These are phyloP conservation scores for Macaca fascicularis DNA, from an alignment of 2,113 vertebrate genomes.

Conservation along the genomic window T2T-MFA8v1.1 NC_088384.1:19391001-19391500, in stretches of 20 bases:
- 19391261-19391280: neutral
- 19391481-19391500: neutral
- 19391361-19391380: neutral
- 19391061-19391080: neutral
- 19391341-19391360: neutral
- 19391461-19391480: neutral
- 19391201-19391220: neutral
- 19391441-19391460: neutral
- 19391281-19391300: neutral
- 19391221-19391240: neutral
- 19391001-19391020: neutral
- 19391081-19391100: neutral
- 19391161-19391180: neutral
- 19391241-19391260: neutral
- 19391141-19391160: neutral
- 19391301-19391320: neutral
- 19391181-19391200: neutral
- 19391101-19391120: neutral
- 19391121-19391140: neutral
- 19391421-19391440: neutral
- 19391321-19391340: neutral
- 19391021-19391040: neutral
- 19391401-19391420: neutral
- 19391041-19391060: neutral
- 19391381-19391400: neutral